These are phyloP conservation scores for Xiphorhynchus elegans DNA, from an alignment of 2,113 vertebrate species.

Conservation along the genomic window DNA sequence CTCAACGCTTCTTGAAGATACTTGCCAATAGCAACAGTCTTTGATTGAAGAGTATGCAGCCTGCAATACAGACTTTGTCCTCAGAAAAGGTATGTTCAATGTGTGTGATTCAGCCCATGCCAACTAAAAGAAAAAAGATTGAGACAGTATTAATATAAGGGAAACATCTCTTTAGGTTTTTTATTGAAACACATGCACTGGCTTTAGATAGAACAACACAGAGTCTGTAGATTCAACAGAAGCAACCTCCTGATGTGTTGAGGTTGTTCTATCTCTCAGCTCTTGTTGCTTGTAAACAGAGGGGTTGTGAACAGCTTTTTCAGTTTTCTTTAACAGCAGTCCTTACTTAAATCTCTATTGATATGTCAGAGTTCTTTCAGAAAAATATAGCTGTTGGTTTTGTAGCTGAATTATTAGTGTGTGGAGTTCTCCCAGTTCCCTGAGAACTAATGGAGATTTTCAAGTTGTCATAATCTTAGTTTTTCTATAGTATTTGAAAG, in stretches of 20 bases:
- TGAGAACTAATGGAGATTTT: not conserved
- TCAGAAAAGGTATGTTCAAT: not conserved
- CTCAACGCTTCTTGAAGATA: not conserved
- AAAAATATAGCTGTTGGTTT: not conserved
- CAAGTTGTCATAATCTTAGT: not conserved
- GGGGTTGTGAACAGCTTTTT: not conserved
- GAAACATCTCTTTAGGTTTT: not conserved
- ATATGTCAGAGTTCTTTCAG: not conserved
- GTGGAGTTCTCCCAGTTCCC: not conserved
- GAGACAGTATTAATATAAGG: not conserved
- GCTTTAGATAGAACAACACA: not conserved
- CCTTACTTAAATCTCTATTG: not conserved
- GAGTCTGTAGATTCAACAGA: not conserved
- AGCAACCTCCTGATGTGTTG: not conserved
- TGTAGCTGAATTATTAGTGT: not conserved
- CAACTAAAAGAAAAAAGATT: not conserved
- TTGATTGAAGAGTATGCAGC: not conserved
- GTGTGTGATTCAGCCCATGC: not conserved
- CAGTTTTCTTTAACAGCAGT: not conserved
- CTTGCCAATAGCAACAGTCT: not conserved
- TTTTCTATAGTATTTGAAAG: not conserved
- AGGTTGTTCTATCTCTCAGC: not conserved
- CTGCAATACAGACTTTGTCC: not conserved
- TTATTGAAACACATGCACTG: not conserved
- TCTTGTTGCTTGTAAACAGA: not conserved